Conservation (phyloP, 2,888 invertebrate genomes). For the Polia nebulosa region DNA sequence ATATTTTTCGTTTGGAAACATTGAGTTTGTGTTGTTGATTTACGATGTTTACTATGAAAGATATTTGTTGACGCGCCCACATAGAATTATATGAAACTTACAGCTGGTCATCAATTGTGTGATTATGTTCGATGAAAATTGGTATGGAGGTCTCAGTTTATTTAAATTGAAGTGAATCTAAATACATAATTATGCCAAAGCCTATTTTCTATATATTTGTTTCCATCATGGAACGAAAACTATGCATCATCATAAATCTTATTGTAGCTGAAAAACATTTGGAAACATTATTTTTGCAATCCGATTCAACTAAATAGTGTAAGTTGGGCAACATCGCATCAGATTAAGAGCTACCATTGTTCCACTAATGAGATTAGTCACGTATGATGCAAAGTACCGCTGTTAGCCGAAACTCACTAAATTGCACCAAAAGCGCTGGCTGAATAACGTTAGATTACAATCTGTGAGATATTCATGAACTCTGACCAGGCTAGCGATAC, state of each 20-base stretch:
- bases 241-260: too few species aligned
- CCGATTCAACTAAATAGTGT: conserved; percentile 33
- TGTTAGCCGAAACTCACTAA: conserved; percentile 79
- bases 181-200: conserved; percentile 9
- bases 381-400: conserved; percentile 80
- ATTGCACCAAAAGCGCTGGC: conserved; percentile 77
- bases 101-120: conserved; percentile 13
- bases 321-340: conserved; percentile 71
- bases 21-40: conserved; percentile 67
- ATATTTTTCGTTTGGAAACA: conserved; percentile 70
- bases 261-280: not conserved
- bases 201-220: too few species aligned
- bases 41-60: conserved; percentile 63
- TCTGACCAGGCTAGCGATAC: conserved; percentile 29
- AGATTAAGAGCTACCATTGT: conserved; percentile 81
- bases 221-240: too few species aligned
- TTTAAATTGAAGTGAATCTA: conserved; percentile 55
- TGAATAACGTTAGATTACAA: conserved; percentile 76
- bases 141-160: not conserved
- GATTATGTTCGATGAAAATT: not conserved
- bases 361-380: conserved; percentile 82
- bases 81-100: conserved; percentile 24
- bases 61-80: conserved; percentile 37
- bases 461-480: conserved; percentile 57
- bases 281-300: not conserved